Percentiles rank a stretch among this genome's conserved stretches.
These are phyloP conservation scores for Cassiopea xamachana DNA, from an alignment of 30 jellyfish, hydroid and myxozoan genomes.

Conservation along the genomic window DNA sequence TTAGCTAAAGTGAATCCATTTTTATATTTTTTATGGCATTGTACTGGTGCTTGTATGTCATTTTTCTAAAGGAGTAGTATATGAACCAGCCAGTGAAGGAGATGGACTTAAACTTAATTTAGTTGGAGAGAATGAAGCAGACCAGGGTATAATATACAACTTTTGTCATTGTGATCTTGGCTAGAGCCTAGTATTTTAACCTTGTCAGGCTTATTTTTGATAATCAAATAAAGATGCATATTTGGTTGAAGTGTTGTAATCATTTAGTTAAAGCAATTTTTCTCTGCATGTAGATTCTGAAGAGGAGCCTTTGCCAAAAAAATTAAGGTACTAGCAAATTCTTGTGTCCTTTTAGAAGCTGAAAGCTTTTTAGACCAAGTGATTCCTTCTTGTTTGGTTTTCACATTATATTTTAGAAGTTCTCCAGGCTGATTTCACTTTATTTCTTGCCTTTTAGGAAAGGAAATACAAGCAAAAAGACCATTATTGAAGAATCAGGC, in stretches of 20 bases:
- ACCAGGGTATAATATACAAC: no score
- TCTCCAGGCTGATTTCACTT: neutral
- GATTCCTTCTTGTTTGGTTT: neutral
- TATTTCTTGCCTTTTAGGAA: neutral
- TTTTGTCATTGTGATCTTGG: no score
- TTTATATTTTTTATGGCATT: neutral
- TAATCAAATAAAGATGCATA: no score
- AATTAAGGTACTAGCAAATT: constrained; percentile 53
- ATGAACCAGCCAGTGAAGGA: no score
- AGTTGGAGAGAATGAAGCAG: no score
- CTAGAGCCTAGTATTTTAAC: no score
- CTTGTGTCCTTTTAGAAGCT: neutral
- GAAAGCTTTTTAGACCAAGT: neutral
- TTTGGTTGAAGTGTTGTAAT: neutral
- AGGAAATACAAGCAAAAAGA: constrained; percentile 2
- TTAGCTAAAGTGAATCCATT: neutral
- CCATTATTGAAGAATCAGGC: constrained; percentile 39
- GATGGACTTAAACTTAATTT: no score
- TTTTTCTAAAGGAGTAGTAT: neutral
- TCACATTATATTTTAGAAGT: neutral
- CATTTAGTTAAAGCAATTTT: neutral
- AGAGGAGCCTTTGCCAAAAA: constrained; percentile 81
- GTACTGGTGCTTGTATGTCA: neutral
- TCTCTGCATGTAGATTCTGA: constrained; percentile 63
- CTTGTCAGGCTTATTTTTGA: no score